phyloP scores from a whole-genome alignment of 2,797 vertebrate genomes.

The Pseudochirops cupreus region DNA sequence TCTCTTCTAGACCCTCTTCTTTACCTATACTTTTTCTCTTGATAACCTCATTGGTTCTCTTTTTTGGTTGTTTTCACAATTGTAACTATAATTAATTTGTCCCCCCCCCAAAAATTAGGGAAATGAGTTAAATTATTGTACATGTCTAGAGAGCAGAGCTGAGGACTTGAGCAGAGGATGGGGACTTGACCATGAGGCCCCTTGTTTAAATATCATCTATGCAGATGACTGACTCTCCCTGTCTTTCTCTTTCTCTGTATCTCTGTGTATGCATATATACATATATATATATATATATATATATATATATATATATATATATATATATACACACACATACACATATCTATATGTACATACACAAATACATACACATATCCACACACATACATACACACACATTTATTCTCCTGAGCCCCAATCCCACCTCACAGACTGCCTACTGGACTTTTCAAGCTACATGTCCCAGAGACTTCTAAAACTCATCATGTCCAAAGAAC shows the following conservation, averaged over 20 bases:
- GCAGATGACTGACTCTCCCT: not conserved
- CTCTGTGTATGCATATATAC: not conserved
- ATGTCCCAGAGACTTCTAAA: not conserved
- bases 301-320: too few species aligned
- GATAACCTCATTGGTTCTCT: not conserved
- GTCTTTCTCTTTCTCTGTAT: not conserved
- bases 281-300: not conserved
- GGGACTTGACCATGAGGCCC: not conserved
- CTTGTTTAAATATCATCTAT: not conserved
- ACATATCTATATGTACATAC: too few species aligned
- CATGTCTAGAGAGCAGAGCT: not conserved
- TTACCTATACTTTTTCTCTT: not conserved
- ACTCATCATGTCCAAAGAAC: not conserved
- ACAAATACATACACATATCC: not conserved
- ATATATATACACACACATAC: not conserved
- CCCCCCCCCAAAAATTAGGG: not conserved
- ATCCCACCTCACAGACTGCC: not conserved
- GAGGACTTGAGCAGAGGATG: not conserved
- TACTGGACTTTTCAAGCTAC: not conserved
- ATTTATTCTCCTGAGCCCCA: not conserved
- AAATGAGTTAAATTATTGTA: not conserved
- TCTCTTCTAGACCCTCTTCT: not conserved
- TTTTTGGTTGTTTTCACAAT: not conserved
- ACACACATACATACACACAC: not conserved
- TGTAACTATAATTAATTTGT: not conserved